Evolutionary conservation across 2,797 vertebrate species (phyloP).

Genomic region (Brotula barbata): DNA sequence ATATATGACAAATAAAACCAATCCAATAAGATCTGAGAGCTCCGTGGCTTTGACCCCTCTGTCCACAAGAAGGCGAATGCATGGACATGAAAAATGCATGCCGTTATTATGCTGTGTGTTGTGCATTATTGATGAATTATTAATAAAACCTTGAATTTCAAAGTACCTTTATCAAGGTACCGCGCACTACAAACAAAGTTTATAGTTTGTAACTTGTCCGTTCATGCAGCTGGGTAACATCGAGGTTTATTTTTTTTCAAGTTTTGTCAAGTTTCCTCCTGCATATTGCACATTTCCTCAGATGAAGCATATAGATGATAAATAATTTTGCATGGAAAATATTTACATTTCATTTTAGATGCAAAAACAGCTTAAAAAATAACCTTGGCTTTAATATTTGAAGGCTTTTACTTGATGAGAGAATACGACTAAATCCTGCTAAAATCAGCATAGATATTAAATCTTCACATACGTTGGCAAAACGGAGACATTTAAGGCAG

Average conservation of each 20-base stretch:
- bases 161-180: conserved; percentile 39
- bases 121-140: conserved; percentile 53
- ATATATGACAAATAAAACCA: conserved; percentile 13
- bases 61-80: conserved; percentile 15
- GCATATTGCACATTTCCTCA: conserved; percentile 18
- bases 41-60: conserved; percentile 14
- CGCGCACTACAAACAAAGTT: conserved; percentile 21
- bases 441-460: too few species aligned
- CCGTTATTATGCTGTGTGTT: conserved; percentile 30
- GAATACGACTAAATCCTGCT: too few species aligned
- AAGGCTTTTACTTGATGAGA: background rate
- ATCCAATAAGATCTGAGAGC: conserved; percentile 35
- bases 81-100: conserved; percentile 21
- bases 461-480: background rate
- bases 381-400: background rate
- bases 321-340: conserved; percentile 8
- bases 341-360: background rate
- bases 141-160: conserved; percentile 27
- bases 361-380: too few species aligned
- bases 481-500: conserved; percentile 14
- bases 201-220: conserved; percentile 12
- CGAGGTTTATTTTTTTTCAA: conserved; percentile 2
- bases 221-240: conserved; percentile 7
- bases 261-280: conserved; percentile 7
- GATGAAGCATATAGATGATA: conserved; percentile 6